Base-by-base conservation (phyloP, 2,113 vertebrate species). In the Leucoraja erinaceus region DNA sequence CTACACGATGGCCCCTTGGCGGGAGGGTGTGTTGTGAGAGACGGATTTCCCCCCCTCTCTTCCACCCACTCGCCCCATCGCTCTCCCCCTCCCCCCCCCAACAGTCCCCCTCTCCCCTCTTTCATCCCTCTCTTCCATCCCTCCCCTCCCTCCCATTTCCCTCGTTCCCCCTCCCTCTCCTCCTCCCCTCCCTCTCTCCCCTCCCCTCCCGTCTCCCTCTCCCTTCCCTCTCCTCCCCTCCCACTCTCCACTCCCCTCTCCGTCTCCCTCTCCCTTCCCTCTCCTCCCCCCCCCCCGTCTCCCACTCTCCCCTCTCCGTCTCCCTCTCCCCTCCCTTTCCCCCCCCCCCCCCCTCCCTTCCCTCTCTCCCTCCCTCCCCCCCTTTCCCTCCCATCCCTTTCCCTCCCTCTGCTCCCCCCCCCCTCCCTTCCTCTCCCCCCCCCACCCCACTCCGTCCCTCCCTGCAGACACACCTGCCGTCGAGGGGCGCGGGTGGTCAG, bases 211-310 rank as follows among this genome's bases (percentile, higher is more conserved):
- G 31, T 78, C 59, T 54, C 75, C 20, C 25, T 90, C n/a, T n/a
- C 28, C n/a, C 5, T 74, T 70, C 56, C 92, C 93, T 11, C 68
- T 18, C 11, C 0, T 93, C 94, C 94, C 94, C 94, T 93, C 93
- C 93, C 86, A 38, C 14, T 93, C 93, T 93, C 93, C 90, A 88
- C 94, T 90, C 84, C 93, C 93, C 93, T 93, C 94, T 94, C 93
- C 93, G 93, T 93, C 94, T 93, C 90, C 6, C 0, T 75, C 47
- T 33, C 7, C 78, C 61, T 96, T 94, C 95, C 95, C 95, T 47
- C 94, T 94, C 93, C 86, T 94, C 93, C 93, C 93, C 94, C 94
- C 31, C 95, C 94, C 95, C 96, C 96, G 94, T 93, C 84, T 93
- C 83, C 90, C 93, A 93, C 63, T 68, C 11, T 92, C 54, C 59